phyloP scores from a whole-genome alignment of 2,113 vertebrate species.

The Pristiophorus japonicus region DNA sequence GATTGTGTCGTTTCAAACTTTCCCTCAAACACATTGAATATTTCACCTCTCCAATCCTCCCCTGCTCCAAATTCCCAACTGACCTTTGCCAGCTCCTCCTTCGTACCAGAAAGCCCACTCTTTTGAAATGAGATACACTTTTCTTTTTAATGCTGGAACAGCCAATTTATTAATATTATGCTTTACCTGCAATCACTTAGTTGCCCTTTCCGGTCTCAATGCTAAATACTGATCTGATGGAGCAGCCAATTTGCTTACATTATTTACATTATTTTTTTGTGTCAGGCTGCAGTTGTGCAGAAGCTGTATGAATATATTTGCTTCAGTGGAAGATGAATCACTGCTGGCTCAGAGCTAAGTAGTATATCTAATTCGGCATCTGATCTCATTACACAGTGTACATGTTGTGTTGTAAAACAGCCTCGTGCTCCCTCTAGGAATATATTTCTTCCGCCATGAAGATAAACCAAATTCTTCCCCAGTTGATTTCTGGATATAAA shows the following conservation, averaged over 20 bases:
- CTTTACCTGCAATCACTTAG: constrained; percentile 5
- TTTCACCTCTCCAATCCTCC: not conserved
- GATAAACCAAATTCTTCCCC: not conserved
- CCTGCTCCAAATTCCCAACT: not conserved
- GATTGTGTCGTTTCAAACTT: not conserved
- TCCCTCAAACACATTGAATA: not conserved
- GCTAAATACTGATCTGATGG: not conserved
- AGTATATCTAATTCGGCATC: not conserved
- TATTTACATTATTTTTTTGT: not conserved
- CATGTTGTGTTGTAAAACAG: not conserved
- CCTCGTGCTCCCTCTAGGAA: not conserved
- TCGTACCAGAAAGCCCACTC: not conserved
- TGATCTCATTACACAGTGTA: not conserved
- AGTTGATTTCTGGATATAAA: not conserved
- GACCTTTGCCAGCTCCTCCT: not conserved
- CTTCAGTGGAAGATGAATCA: constrained; percentile 24
- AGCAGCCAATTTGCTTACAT: not conserved
- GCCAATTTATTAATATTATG: constrained; percentile 7
- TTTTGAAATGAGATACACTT: not conserved
- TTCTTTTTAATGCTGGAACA: not conserved
- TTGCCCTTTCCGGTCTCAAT: not conserved
- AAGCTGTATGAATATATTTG: not conserved
- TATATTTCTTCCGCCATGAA: not conserved
- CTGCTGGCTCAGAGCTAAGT: not conserved
- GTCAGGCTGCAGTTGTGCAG: not conserved